Evolutionary conservation across 1,140 invertebrate genomes (phyloP), one percentile per base, ranked within the genome.

Genomic region (Alviniconcha marisindica): DNA sequence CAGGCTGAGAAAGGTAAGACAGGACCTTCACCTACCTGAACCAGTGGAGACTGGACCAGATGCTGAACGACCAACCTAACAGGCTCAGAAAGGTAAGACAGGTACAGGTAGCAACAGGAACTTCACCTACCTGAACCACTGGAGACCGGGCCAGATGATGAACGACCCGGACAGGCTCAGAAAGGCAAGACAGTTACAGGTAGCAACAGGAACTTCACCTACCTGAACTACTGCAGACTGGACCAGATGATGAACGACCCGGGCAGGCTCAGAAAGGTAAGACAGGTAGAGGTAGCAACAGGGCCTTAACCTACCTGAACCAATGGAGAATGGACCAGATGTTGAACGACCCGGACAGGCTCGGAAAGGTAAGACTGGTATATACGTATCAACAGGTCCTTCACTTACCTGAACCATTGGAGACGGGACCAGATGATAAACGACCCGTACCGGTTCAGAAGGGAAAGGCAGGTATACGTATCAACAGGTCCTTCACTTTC

Each of bases 1-100:
- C 21, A 36, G 78, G 21, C 54, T 86, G 28, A 60, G 48, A 71
- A 81, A 81, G 71, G 82, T 86, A 96, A 0, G 71, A 82, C 74
- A 24, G 60, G 28, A 80, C 84, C 0, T 80, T 86, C 48, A 31
- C 54, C 7, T 71, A 76, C 31, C 54, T 85, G 21, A 77, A 82
- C 38, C 36, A 83, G 31, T 60, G 74, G 36, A 73, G 74, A 42
- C 79, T 86, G 18, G 42, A 83, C 2, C 7, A 60, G 21, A 81
- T 86, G 21, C 28, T 83, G 33, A 77, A 56, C 36, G 51, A 84
- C 69, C 79, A 56, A 42, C 79, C 84, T 0, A 74, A 84, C 48
- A 28, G 48, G 1, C 71, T 86, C 14, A 69, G 56, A 74, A 82
- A 82, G 74, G 85, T 86, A 10, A 10, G 44, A 48, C 7, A 48